These are phyloP conservation scores for Lates japonicus DNA, from an alignment of 2,797 vertebrate genomes.

Conservation along the genomic window DNA sequence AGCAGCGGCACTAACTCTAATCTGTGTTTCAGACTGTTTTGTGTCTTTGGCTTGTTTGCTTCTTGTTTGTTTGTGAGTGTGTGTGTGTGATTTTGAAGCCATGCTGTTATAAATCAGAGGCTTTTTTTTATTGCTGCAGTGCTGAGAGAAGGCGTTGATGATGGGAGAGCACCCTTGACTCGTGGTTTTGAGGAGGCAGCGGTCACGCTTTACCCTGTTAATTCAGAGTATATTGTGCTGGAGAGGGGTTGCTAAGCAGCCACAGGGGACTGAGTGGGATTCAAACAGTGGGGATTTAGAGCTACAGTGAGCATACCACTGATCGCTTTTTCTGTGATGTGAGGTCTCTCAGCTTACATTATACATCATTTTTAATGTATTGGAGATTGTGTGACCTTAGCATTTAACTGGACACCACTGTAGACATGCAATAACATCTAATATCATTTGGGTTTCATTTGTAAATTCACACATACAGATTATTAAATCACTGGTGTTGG, in stretches of 20 bases:
- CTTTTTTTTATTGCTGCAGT: slow-evolving; percentile 61
- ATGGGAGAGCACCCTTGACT: slow-evolving; percentile 80
- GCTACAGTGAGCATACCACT: slow-evolving; percentile 61
- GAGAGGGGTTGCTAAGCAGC: slow-evolving; percentile 89
- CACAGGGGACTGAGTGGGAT: slow-evolving; percentile 83
- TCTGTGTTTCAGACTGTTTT: slow-evolving; percentile 15
- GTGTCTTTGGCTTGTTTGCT: slow-evolving; percentile 33
- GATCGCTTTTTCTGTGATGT: slow-evolving; percentile 64
- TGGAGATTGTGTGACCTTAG: slow-evolving; percentile 29
- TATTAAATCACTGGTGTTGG: background rate
- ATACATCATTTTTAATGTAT: slow-evolving; percentile 34
- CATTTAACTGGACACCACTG: background rate
- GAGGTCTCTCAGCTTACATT: slow-evolving; percentile 49
- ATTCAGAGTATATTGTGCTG: slow-evolving; percentile 85
- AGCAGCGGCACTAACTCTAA: background rate
- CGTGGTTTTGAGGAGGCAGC: slow-evolving; percentile 81
- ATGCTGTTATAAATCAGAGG: slow-evolving; percentile 48
- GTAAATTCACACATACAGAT: background rate
- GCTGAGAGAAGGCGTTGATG: slow-evolving; percentile 71
- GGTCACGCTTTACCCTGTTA: slow-evolving; percentile 84
- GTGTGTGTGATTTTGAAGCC: slow-evolving; percentile 37
- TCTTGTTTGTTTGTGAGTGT: slow-evolving; percentile 47
- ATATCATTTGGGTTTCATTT: background rate
- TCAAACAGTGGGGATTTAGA: slow-evolving; percentile 82
- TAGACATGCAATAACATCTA: background rate